Conservation (phyloP, 2,113 vertebrate genomes). For the Megatriorchis doriae region DNA sequence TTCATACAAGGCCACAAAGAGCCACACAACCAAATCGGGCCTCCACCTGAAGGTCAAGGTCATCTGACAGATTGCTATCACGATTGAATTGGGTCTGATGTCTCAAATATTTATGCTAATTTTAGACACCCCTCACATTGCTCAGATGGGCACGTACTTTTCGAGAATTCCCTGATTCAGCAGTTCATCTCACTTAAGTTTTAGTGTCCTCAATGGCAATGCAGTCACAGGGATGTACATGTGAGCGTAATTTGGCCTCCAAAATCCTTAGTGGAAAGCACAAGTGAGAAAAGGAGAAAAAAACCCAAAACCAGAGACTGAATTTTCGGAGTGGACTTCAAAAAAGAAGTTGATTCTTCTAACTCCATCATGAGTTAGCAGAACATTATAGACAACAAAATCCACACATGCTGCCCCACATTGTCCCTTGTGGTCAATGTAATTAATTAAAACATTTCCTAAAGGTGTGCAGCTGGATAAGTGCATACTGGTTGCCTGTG, state of each 20-base stretch:
- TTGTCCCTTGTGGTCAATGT: not conserved
- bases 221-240: not conserved
- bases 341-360: not conserved
- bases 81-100: not conserved
- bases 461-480: not conserved
- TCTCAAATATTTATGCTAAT: not conserved
- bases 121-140: not conserved
- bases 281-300: not conserved
- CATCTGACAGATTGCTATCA: not conserved
- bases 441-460: not conserved
- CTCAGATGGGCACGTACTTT: not conserved
- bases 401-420: not conserved
- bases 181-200: not conserved
- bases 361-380: not conserved
- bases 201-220: not conserved
- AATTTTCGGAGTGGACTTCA: not conserved
- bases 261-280: not conserved
- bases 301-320: not conserved
- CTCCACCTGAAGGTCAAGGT: not conserved
- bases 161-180: not conserved
- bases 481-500: not conserved
- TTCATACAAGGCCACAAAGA: not conserved
- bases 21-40: not conserved
- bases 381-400: not conserved
- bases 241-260: not conserved